These are phyloP conservation scores for Harpalus rubripes DNA, from an alignment of 2,888 invertebrate species.

Conservation along the genomic window DNA sequence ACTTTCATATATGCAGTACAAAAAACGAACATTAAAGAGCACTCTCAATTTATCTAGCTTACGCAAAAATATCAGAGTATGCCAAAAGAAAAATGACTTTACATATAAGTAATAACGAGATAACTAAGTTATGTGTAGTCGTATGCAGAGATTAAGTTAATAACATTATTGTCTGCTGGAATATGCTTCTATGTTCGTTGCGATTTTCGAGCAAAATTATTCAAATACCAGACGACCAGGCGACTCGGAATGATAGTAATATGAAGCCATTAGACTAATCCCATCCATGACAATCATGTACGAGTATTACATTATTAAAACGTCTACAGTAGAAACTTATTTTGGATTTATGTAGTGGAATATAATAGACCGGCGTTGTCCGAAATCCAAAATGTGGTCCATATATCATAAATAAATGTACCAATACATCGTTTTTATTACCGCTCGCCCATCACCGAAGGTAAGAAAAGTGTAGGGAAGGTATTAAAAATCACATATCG, in stretches of 20 bases:
- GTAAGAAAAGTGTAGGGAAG: too few species aligned
- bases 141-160: neutral
- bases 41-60: constrained; percentile 2
- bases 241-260: neutral
- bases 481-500: too few species aligned
- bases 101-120: neutral
- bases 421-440: too few species aligned
- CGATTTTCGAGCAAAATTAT: neutral
- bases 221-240: neutral
- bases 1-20: constrained; percentile 6
- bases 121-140: neutral
- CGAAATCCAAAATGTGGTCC: too few species aligned
- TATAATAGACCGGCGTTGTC: too few species aligned
- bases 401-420: too few species aligned
- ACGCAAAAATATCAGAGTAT: neutral
- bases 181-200: neutral
- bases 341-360: too few species aligned
- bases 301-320: too few species aligned
- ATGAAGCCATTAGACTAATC: neutral
- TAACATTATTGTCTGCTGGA: neutral
- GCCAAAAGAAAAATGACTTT: neutral
- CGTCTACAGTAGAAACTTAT: too few species aligned
- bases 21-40: neutral
- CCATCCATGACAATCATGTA: neutral
- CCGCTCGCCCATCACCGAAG: too few species aligned